These are phyloP conservation scores for Chamaea fasciata DNA, from an alignment of 2,113 vertebrate genomes.

Conservation along the genomic window DNA sequence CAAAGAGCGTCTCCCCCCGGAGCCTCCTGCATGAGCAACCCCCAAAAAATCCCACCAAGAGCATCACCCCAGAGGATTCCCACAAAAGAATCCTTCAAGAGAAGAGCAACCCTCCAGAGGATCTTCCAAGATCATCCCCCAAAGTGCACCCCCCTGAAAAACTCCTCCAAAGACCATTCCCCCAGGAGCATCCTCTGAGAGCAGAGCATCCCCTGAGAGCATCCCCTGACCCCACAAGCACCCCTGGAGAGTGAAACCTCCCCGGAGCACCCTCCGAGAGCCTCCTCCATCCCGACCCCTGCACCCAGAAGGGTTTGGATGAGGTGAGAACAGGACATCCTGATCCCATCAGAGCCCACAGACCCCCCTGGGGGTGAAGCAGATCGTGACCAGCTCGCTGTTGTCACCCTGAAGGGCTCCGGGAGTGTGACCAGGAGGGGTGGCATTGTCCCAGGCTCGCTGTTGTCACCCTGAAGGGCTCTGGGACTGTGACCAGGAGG, in stretches of 20 bases:
- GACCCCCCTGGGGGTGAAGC: accelerated
- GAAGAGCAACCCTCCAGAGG: not conserved
- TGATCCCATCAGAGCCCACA: accelerated
- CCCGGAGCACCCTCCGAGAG: not conserved
- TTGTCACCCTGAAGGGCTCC: not conserved
- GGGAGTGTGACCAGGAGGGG: accelerated
- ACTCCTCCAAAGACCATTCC: not conserved
- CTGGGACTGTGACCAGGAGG: accelerated
- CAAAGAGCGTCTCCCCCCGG: not conserved
- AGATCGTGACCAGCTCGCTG: accelerated
- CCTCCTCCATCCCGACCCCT: not conserved
- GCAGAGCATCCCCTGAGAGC: not conserved
- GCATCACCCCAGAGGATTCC: not conserved
- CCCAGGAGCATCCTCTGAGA: not conserved
- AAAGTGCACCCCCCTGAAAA: not conserved
- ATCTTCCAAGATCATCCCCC: not conserved
- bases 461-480: no score
- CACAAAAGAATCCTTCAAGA: not conserved
- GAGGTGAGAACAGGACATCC: accelerated
- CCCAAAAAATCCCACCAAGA: not conserved
- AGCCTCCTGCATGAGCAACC: not conserved
- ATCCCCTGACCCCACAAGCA: not conserved
- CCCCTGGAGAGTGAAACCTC: not conserved
- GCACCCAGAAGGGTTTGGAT: not conserved
- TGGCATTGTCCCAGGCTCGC: not conserved